These are phyloP conservation scores for Heliangelus exortis DNA, from an alignment of 2,797 vertebrate species.

Conservation along the genomic window DNA sequence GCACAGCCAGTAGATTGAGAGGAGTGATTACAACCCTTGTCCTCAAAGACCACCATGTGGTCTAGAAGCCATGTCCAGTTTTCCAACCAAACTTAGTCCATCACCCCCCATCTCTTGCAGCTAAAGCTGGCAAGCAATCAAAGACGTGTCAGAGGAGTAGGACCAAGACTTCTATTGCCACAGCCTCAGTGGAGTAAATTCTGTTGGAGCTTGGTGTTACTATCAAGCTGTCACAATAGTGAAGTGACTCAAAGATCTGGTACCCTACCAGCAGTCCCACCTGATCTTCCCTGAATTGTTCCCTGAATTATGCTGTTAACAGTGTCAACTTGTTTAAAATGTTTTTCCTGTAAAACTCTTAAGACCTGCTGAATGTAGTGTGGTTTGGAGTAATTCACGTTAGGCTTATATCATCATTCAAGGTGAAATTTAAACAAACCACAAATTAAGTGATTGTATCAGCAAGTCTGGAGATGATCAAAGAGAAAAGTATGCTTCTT, in stretches of 20 bases:
- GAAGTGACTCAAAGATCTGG: not conserved
- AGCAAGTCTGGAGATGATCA: conserved; percentile 34
- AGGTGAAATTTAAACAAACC: conserved; percentile 8
- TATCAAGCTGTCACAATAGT: not conserved
- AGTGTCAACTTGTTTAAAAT: not conserved
- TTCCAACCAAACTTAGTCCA: not conserved
- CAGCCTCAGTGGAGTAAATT: not conserved
- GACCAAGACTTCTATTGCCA: not conserved
- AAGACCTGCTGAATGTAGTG: not conserved
- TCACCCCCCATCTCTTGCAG: not conserved
- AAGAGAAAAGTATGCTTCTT: conserved; percentile 24
- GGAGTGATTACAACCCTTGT: not conserved
- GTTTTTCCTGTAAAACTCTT: not conserved
- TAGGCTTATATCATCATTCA: not conserved
- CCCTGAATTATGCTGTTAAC: not conserved
- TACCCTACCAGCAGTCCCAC: not conserved
- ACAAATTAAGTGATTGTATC: not conserved
- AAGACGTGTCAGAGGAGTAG: not conserved
- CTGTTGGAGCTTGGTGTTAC: not conserved
- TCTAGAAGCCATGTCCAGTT: not conserved
- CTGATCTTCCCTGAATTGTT: not conserved
- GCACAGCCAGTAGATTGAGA: not conserved
- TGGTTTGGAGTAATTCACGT: conserved; percentile 33
- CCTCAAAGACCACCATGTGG: not conserved
- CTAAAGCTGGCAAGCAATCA: not conserved